These are phyloP conservation scores for Phaedon cochleariae DNA, from an alignment of 2,888 invertebrate species.

Conservation along the genomic window DNA sequence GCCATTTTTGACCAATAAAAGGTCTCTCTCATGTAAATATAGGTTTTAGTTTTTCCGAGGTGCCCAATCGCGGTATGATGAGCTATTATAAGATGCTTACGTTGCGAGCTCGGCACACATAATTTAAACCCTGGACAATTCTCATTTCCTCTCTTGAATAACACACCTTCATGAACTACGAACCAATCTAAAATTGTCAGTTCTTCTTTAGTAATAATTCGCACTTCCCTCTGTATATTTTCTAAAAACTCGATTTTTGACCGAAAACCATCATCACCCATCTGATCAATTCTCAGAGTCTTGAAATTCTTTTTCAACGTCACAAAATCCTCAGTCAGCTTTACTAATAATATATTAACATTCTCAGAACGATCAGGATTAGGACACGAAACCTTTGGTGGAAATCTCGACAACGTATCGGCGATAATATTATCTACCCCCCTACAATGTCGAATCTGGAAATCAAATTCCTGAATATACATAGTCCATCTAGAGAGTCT, in stretches of 20 bases:
- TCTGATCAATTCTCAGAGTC: background rate
- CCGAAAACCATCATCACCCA: background rate
- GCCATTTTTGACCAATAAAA: conserved; percentile 13
- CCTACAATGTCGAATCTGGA: conserved; percentile 23
- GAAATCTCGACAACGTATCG: conserved; percentile 25
- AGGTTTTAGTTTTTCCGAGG: conserved; percentile 13
- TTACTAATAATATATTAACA: background rate
- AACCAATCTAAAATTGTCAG: background rate
- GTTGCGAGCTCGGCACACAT: conserved; percentile 11
- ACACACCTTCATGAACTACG: conserved; percentile 2
- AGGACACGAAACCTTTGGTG: background rate
- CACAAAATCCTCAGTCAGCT: background rate
- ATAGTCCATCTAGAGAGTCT: conserved; percentile 31
- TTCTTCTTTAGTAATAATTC: background rate
- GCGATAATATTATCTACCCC: conserved; percentile 31
- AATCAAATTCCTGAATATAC: conserved; percentile 25
- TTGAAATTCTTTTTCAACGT: background rate
- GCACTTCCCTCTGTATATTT: background rate
- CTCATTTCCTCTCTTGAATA: conserved; percentile 6
- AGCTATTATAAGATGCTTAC: background rate
- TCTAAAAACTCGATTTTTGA: conserved; percentile 4
- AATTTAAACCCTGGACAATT: background rate
- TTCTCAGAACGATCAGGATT: background rate
- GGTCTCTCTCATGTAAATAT: conserved; percentile 1
- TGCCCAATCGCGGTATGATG: conserved; percentile 12